Evolutionary conservation across 37 sponge, comb jelly and placozoan genomes (phyloP), one percentile per base, ranked within the genome.

Genomic region (Diacarnus erythraeanus): DNA sequence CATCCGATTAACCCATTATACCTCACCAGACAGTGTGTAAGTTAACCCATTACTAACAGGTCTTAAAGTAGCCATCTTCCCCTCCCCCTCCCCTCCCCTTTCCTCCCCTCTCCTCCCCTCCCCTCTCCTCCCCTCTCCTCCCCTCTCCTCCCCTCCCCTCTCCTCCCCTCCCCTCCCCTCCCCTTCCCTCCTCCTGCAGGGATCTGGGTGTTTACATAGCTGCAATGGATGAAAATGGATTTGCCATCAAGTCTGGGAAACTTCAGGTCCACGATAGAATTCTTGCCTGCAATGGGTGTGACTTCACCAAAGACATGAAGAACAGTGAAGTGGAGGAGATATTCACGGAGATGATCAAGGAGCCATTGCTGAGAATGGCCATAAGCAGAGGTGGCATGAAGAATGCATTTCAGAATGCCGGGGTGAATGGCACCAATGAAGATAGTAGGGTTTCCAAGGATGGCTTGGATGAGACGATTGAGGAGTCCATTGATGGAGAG

Each of bases 251-350:
- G 75, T 83, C 76, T 35, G 80, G 74, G 35, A 86, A 83, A 59
- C 36, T 83, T 1, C 65, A 82, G 74, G 12, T 72, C 38, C 51
- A 73, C 26, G 91, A 90, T 39, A 70, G 86, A n/a, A 82, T 90
- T 30, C 65, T 90, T 10, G 91, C 91, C 31, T 90, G 91, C 69
- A 90, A 90, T 82, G 91, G 91, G 44, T 74, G 57, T 40, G 89
- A 89, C 74, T 89, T 89, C 70, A 83, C 84, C 61, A 83, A 89
- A 23, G 64, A 77, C 21, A 26, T 26, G 37, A 71, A 2, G 70
- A 79, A 6, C 5, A 1, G 8, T n/a, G 1, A 54, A 42, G 89
- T 77, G 26, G 75, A 78, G 42, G 61, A 65, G 38, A 1, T 78
- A 10, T 77, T 88, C 58, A 3, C 5, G 3, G 74, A 82, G 38